These are phyloP conservation scores for Macaria liturata DNA, from an alignment of 2,888 invertebrate species.

Conservation along the genomic window DNA sequence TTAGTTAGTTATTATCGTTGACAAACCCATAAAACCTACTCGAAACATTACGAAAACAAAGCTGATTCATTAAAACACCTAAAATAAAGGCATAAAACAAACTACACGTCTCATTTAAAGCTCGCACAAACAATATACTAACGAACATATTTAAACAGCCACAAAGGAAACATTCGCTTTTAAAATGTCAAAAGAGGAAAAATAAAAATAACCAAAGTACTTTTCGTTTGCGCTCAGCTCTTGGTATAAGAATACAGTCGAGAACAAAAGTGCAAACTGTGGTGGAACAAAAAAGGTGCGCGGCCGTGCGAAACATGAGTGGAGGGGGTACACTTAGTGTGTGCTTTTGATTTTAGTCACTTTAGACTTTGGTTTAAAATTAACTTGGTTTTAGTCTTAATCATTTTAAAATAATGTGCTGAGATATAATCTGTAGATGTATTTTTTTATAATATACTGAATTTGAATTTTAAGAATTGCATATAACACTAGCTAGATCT, in stretches of 20 bases:
- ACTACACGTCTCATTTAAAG: constrained; percentile 12
- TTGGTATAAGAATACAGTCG: constrained; percentile 32
- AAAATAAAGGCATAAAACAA: constrained; percentile 1
- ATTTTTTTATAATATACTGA: no score
- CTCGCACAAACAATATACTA: constrained; percentile 13
- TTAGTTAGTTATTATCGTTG: no score
- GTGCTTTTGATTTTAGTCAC: background rate
- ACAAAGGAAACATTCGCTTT: constrained; percentile 30
- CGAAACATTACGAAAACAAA: background rate
- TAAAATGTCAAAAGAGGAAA: constrained; percentile 20
- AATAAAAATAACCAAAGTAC: constrained; percentile 21
- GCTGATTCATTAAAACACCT: constrained; percentile 1
- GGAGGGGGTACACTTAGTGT: constrained; percentile 20
- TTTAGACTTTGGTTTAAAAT: no score
- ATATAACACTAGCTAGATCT: no score
- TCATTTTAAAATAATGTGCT: no score
- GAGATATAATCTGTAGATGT: no score
- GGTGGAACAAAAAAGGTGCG: constrained; percentile 29
- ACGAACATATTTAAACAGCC: constrained; percentile 24
- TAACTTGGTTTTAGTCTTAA: no score
- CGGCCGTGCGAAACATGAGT: constrained; percentile 23
- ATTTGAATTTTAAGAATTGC: no score
- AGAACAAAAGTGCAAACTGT: constrained; percentile 33
- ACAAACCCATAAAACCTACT: background rate
- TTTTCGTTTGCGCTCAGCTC: constrained; percentile 22